Conservation (phyloP, 2,113 vertebrate species). For the Aegotheles bennettii region DNA sequence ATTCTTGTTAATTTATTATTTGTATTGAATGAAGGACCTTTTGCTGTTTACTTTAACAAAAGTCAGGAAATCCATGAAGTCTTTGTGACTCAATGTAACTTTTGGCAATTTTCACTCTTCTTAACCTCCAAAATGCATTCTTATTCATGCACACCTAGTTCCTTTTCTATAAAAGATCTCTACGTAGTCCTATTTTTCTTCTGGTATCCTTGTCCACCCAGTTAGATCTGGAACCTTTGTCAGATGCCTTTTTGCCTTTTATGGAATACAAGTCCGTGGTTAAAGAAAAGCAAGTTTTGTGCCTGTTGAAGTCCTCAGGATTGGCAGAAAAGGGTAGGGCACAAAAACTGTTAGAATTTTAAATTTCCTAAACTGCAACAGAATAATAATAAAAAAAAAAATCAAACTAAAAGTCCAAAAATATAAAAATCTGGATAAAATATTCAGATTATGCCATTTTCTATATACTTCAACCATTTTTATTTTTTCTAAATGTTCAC, state of each 20-base stretch:
- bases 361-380: background rate
- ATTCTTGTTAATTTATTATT: constrained; percentile 1
- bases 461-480: background rate
- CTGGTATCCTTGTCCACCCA: background rate
- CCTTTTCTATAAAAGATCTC: background rate
- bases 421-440: background rate
- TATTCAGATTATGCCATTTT: background rate
- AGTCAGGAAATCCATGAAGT: background rate
- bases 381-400: background rate
- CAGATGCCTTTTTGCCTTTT: background rate
- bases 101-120: background rate
- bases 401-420: background rate
- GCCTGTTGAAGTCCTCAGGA: background rate
- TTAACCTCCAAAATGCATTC: background rate
- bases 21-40: background rate
- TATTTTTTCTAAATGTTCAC: background rate
- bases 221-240: background rate
- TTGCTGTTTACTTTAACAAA: background rate
- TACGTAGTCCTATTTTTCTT: background rate
- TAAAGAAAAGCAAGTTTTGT: background rate
- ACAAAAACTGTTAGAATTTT: background rate
- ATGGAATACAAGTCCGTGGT: background rate
- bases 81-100: background rate
- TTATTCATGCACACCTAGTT: background rate
- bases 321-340: background rate